Base-by-base conservation (phyloP, 2,888 invertebrate genomes). In the Agrotis clavis region DNA sequence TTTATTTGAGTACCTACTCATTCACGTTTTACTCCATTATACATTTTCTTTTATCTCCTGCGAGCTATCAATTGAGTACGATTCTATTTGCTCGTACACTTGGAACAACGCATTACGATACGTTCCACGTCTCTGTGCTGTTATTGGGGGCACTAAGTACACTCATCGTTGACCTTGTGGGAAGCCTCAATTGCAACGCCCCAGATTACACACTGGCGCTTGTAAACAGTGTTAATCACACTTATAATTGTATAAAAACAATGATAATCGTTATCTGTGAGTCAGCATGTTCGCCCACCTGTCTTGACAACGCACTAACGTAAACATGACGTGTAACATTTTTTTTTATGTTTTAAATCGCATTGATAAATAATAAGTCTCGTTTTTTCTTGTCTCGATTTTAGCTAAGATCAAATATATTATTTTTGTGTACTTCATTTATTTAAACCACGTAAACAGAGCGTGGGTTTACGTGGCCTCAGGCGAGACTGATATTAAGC, bases 191-290 rank as follows among this genome's bases (percentile, higher is more conserved):
- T 87, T 86, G 86, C 88, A 87, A 60, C 85, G 90, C 67, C 82
- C 86, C 85, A 89, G 86, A 85, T 90, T 83, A 84, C 83, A 82
- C 79, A 83, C 74, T 78, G 81, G 79, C 82, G 82, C 71, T 85
- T 79, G 87, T 88, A 88, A 90, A 90, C 89, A 88, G 63, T 81
- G 79, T 86, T 84, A 87, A 84, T 82, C 83, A 84, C 82, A 79
- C 84, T 75, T 79, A 77, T 82, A 80, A 83, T 87, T 82, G 72
- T 76, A 73, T 77, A 80, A 87, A 87, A 84, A 84, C 74, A 79
- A 82, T 81, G 84, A 87, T 90, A 87, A 84, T 83, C 77, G 86
- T 88, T 90, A 90, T 88, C 81, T 71, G 69, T 92, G 90, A 91
- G 82, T 91, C 91, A 90, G 73, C 69, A 63, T 85, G 77, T 21